A percentile compares a stretch with the other conserved stretches of the same genome.
These are phyloP conservation scores for Danio albolineatus DNA, from an alignment of 2,797 vertebrate species.

Conservation along the genomic window DNA sequence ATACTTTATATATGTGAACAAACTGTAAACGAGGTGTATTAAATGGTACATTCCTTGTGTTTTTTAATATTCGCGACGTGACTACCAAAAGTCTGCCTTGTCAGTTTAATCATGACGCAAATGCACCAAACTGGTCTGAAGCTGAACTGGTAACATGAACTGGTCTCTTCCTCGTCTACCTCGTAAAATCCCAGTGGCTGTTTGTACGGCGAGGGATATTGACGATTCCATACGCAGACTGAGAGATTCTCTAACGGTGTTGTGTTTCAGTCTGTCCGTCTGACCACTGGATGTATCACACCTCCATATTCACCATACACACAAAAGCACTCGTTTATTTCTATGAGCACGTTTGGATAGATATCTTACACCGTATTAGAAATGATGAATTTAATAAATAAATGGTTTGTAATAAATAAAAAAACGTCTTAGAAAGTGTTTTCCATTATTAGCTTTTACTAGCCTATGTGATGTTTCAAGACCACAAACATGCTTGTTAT, in stretches of 20 bases:
- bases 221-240: constrained; percentile 6
- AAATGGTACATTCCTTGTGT: background rate
- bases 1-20: background rate
- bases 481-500: constrained; percentile 14
- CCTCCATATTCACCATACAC: background rate
- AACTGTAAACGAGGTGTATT: background rate
- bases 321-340: background rate
- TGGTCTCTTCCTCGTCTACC: background rate
- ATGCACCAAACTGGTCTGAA: background rate
- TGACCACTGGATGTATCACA: background rate
- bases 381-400: background rate
- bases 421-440: background rate
- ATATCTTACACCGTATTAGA: background rate
- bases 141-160: background rate
- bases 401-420: constrained; percentile 14
- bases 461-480: background rate
- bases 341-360: background rate
- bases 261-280: constrained; percentile 26
- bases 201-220: constrained; percentile 21
- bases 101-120: background rate
- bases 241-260: constrained; percentile 29
- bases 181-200: constrained; percentile 31
- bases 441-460: background rate
- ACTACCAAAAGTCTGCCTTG: background rate
- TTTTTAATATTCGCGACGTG: background rate